phyloP scores from a whole-genome alignment of 2,113 vertebrate genomes.

The Phrynosoma platyrhinos region DNA sequence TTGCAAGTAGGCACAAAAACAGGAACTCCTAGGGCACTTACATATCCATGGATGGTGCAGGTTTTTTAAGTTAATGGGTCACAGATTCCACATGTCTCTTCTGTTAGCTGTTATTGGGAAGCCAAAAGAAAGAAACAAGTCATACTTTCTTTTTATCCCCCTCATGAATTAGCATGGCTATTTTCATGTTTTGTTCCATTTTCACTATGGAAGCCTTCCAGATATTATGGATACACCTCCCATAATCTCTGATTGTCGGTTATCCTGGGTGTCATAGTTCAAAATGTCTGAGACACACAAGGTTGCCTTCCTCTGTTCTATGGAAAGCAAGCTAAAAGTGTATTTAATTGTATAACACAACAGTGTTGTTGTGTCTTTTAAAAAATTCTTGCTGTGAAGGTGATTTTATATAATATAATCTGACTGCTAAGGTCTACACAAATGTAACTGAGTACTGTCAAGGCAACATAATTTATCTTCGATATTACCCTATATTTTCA shows the following conservation, averaged over 20 bases:
- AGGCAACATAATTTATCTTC: constrained; percentile 23
- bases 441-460: not conserved
- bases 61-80: not conserved
- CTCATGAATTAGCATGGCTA: not conserved
- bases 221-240: not conserved
- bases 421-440: constrained; percentile 9
- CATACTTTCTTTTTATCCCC: not conserved
- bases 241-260: not conserved
- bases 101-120: not conserved
- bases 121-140: not conserved
- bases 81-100: not conserved
- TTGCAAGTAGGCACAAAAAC: not conserved
- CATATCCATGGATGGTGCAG: not conserved
- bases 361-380: not conserved
- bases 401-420: not conserved
- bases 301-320: not conserved
- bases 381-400: not conserved
- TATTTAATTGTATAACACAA: not conserved
- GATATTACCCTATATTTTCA: not conserved
- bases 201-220: not conserved
- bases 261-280: not conserved
- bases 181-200: not conserved
- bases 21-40: not conserved
- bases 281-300: not conserved
- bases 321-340: not conserved